These are phyloP conservation scores for Silurus aristotelis DNA, from an alignment of 2,797 vertebrate genomes.

Conservation along the genomic window DNA sequence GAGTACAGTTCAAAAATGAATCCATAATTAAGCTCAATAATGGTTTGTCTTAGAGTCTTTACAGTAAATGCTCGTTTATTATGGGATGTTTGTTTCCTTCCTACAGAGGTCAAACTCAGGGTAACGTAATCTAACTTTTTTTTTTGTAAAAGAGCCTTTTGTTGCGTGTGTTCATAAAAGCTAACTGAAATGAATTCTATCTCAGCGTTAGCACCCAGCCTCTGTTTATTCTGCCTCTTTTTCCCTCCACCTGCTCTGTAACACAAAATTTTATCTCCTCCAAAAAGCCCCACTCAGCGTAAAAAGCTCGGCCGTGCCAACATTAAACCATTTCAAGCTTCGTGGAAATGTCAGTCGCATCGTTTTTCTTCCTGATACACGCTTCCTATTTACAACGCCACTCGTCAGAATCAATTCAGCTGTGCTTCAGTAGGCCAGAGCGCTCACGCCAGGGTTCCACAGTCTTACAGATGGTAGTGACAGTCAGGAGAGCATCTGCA, in stretches of 20 bases:
- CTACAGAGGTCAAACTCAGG: neutral
- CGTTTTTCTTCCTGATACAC: neutral
- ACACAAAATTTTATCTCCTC: conserved; percentile 18
- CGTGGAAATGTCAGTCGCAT: neutral
- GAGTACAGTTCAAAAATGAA: neutral
- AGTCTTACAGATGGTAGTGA: conserved; percentile 25
- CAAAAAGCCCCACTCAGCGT: conserved; percentile 1
- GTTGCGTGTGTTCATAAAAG: neutral
- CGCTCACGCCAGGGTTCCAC: neutral
- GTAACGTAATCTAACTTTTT: neutral
- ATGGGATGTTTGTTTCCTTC: neutral
- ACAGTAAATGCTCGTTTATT: neutral
- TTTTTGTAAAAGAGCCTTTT: neutral
- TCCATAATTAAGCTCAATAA: neutral
- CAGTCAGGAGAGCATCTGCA: conserved; percentile 12
- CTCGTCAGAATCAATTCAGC: neutral
- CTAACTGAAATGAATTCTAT: neutral
- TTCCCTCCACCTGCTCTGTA: neutral
- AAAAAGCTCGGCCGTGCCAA: neutral
- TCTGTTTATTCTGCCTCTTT: neutral
- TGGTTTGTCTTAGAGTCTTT: neutral
- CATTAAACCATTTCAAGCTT: neutral
- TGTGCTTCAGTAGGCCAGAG: neutral
- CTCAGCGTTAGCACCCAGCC: neutral
- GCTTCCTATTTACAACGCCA: neutral